These are phyloP conservation scores for Sebastes schlegelii DNA, from an alignment of 2,113 vertebrate genomes.

Conservation along the genomic window DNA sequence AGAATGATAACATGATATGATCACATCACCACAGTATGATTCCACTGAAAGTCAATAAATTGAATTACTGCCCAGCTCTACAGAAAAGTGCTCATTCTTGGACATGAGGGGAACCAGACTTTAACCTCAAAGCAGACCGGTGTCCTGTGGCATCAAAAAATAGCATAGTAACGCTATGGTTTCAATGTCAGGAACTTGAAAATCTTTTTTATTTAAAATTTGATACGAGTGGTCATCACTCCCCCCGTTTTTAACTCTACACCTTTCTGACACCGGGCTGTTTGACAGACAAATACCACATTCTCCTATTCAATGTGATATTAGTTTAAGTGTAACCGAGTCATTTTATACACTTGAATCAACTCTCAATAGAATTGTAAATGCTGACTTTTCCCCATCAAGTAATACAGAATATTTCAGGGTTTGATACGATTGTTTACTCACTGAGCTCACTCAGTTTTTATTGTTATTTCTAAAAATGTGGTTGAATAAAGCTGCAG, in stretches of 20 bases:
- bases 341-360: background rate
- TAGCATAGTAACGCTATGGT: background rate
- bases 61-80: constrained; percentile 28
- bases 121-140: constrained; percentile 54
- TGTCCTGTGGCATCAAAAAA: constrained; percentile 18
- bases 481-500: background rate
- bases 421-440: background rate
- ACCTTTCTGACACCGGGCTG: constrained; percentile 61
- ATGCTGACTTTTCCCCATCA: constrained; percentile 53
- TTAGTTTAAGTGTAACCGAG: background rate
- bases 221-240: background rate
- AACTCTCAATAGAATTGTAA: background rate
- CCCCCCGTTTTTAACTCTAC: background rate
- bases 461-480: background rate
- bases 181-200: background rate
- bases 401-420: constrained; percentile 6
- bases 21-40: background rate
- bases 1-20: background rate
- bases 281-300: constrained; percentile 37
- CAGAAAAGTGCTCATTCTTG: constrained; percentile 24
- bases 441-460: background rate
- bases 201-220: background rate
- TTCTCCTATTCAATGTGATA: background rate
- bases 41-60: constrained; percentile 7
- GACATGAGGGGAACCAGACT: constrained; percentile 16